Base-by-base conservation (phyloP, 2,797 vertebrate genomes). In the Bufotes viridis region DNA sequence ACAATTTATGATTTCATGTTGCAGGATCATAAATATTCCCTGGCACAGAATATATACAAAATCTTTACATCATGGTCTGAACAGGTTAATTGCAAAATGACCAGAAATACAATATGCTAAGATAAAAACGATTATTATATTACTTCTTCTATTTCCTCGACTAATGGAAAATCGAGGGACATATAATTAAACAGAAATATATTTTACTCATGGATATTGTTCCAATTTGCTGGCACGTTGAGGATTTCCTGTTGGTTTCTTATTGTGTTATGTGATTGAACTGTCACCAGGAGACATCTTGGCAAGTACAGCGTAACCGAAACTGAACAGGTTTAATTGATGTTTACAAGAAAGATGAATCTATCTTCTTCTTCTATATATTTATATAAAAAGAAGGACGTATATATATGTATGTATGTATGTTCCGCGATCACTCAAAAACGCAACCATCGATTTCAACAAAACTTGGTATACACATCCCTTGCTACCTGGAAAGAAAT, bases 211-310 rank as follows among this genome's bases (percentile, higher is more conserved):
- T n/a, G n/a, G 61, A 79, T 49, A 61, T 75, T 87, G 72, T 65
- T 87, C 81, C 81, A 84, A 78, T 87, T 84, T 78, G 72, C 51
- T 57, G 72, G 81, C 81, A 67, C 76, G 72, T n/a, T 67, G 57
- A n/a, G 24, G 26, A 42, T 61, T 83, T 83, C 60, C 87, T 65
- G 69, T 87, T 87, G 86, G 60, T 74, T 69, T 65, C 82, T 78
- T 29, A 58, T 79, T 85, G 82, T 85, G 49, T 85, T 81, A 26
- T 82, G 57, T 76, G 51, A 81, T 76, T 69, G 65, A 75, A 63
- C 76, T 67, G 69, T 89, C 78, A 75, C 87, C 78, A 34, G 86
- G 80, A 87, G 58, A 88, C 55, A 49, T 85, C 42, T 88, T 76
- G 49, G 83, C 78, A 89, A 85, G 42, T 61, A 58, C 34, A 81